Conservation (phyloP, 2,113 vertebrate genomes). For the Protobothrops mucrosquamatus region DNA sequence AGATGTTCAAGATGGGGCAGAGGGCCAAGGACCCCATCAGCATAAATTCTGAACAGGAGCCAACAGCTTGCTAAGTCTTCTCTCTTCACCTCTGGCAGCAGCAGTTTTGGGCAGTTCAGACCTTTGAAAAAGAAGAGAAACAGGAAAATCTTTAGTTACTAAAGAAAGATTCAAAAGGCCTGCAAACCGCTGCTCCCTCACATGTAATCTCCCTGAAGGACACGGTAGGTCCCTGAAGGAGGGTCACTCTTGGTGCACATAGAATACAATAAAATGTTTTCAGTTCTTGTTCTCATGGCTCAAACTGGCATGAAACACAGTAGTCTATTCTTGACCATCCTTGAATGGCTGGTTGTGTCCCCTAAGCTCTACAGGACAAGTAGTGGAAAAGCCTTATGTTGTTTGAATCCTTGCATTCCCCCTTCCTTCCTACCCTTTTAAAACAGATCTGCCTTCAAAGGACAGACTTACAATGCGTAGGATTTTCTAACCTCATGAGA, state of each 20-base stretch:
- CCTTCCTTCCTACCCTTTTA: not conserved
- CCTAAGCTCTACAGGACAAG: not conserved
- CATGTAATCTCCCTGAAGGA: not conserved
- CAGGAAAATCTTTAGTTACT: not conserved
- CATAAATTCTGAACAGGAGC: conserved; percentile 18
- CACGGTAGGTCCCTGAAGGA: not conserved
- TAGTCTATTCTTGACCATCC: not conserved
- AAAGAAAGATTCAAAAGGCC: not conserved
- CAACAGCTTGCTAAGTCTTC: conserved; percentile 20
- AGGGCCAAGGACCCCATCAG: conserved; percentile 16
- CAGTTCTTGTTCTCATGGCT: not conserved
- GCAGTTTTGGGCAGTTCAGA: not conserved
- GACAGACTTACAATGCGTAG: not conserved
- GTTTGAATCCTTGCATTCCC: not conserved
- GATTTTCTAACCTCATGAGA: not conserved
- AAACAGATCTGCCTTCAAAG: not conserved
- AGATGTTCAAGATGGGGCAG: not conserved
- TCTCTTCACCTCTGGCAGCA: conserved; percentile 1
- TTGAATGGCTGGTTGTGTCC: not conserved
- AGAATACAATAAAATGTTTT: not conserved
- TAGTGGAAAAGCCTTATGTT: not conserved
- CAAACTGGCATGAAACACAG: not conserved
- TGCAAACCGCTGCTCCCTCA: not conserved
- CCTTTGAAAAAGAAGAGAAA: not conserved
- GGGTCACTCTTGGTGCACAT: no score